Base-by-base conservation (phyloP, 2,797 vertebrate genomes). In the Trematomus bernacchii region DNA sequence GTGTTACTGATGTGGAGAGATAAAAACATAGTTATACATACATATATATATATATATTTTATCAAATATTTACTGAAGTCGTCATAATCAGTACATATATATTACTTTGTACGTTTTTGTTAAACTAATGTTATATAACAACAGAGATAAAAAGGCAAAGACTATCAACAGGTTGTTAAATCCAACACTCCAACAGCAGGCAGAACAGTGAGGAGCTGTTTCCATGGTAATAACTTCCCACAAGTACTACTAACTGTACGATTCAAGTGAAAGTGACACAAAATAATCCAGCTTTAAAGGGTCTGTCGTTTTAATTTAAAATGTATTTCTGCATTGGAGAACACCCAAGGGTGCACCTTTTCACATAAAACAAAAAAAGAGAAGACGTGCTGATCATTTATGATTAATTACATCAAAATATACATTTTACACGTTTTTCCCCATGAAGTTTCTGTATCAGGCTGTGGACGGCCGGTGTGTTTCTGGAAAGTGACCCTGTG, bases 181-280 rank as follows among this genome's bases (percentile, higher is more conserved):
- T 47, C 53, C 47, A 80, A 64, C 47, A 64, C 61, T 61, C 52
- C n/a, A 65, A 60, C 62, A 15, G 52, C 55, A 66, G 62, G 46
- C 53, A 16, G 55, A 67, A 66, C 52, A 74, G 75, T 1, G 69
- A 69, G 72, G 71, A 76, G 72, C 70, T 5, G 87, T 87, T 91
- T 77, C 87, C 87, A 86, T 85, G 46, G 89, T 47, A 67, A 87
- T 69, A 47, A 23, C 76, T 43, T 73, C 75, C 75, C 54, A 78
- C 19, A 71, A 61, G 65, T 16, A 43, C 42, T 16, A 14, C 42
- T 74, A 57, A 7, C 58, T 54, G 33, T 27, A 5, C 27, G 27
- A 27, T 27, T 27, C 27, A 27, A 27, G 64, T 59, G 63, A 74
- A 70, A 55, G 33, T 54, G 15, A 40, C 19, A 57, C 4, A 3